phyloP scores from a whole-genome alignment of 2,888 invertebrate genomes.

The Drosophila rubida region DNA sequence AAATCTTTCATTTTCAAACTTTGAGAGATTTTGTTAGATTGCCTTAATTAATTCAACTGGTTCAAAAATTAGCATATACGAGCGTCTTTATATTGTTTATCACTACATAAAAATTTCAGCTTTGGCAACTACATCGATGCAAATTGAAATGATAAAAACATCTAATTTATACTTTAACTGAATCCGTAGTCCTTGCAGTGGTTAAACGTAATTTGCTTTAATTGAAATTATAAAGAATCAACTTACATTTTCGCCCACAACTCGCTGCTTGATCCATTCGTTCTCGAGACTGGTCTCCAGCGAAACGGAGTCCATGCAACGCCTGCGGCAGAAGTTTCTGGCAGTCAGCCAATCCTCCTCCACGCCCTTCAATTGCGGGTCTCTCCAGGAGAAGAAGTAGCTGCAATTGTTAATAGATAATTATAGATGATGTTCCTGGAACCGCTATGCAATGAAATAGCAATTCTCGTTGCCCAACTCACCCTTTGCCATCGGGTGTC shows the following conservation, averaged over 20 bases:
- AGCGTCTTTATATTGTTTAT: background rate
- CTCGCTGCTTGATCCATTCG: slow-evolving; percentile 92
- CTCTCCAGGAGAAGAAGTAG: slow-evolving; percentile 95
- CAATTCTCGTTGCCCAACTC: slow-evolving; percentile 51
- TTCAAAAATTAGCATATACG: slow-evolving; percentile 6
- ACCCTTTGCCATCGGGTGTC: slow-evolving; percentile 90
- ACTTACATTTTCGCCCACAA: slow-evolving; percentile 91
- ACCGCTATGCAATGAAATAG: background rate
- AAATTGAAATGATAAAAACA: too few relatives aligned
- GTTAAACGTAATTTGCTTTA: too few relatives aligned
- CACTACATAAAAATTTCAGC: background rate
- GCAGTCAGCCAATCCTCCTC: slow-evolving; percentile 94
- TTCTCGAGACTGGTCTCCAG: slow-evolving; percentile 94
- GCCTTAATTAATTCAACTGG: slow-evolving; percentile 11
- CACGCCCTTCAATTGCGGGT: slow-evolving; percentile 89
- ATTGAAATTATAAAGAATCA: background rate
- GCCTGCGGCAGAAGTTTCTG: slow-evolving; percentile 93
- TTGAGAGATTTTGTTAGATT: slow-evolving; percentile 5
- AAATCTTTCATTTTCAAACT: slow-evolving; percentile 4
- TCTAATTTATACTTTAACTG: too few relatives aligned
- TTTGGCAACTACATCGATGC: background rate
- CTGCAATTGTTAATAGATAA: slow-evolving; percentile 85
- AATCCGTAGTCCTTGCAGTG: background rate
- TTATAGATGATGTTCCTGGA: background rate
- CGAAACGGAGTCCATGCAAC: slow-evolving; percentile 95